Evolutionary conservation across 2,113 vertebrate genomes (phyloP).

Genomic region (Odontesthes bonariensis): DNA sequence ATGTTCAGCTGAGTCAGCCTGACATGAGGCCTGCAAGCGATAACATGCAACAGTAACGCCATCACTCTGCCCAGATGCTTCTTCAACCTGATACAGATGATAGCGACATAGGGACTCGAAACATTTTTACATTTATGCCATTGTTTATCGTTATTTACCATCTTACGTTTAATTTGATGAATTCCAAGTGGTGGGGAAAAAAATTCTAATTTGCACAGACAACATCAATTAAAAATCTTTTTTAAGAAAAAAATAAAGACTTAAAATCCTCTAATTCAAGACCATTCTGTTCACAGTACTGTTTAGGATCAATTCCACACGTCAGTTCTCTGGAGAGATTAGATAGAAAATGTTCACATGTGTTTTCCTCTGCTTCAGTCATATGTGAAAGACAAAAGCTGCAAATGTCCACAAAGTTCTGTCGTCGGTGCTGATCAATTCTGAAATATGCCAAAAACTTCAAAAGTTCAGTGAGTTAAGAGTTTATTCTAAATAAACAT

Average conservation of each 20-base stretch:
- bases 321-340: too few relatives aligned
- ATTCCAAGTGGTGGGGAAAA: neutral
- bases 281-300: too few relatives aligned
- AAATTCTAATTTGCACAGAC: neutral
- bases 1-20: neutral
- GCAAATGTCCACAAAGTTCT: neutral
- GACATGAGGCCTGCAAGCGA: conserved; percentile 38
- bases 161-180: neutral
- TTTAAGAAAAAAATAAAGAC: too few relatives aligned
- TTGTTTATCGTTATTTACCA: neutral
- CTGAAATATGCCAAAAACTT: neutral
- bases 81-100: neutral
- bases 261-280: too few relatives aligned
- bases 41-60: neutral
- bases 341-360: neutral
- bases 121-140: neutral
- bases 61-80: neutral
- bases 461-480: neutral
- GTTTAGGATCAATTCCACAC: too few relatives aligned
- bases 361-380: neutral
- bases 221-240: neutral
- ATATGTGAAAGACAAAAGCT: neutral
- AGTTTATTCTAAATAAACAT: conserved; percentile 3
- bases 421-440: neutral
- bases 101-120: neutral